Evolutionary conservation across 2,888 invertebrate genomes (phyloP).

Genomic region (Drosophila crucigera): DNA sequence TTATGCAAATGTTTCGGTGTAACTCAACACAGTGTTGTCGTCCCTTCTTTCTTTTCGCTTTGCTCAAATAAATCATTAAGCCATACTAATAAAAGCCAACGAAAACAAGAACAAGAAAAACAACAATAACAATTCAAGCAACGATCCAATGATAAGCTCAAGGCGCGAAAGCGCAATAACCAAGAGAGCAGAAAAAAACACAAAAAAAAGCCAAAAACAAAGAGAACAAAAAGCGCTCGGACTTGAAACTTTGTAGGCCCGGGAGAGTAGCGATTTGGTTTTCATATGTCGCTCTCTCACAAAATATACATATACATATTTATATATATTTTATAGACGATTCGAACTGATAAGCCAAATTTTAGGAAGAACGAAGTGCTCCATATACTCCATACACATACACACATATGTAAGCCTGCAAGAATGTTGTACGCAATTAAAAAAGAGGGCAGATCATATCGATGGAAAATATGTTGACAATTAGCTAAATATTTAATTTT

Average conservation of each 20-base stretch:
- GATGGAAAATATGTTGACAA: background rate
- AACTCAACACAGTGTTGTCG: conserved; percentile 15
- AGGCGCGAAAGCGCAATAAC: conserved; percentile 32
- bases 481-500: background rate
- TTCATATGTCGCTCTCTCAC: conserved; percentile 9
- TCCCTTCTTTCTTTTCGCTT: conserved; percentile 2
- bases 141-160: conserved; percentile 42
- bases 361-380: conserved; percentile 6
- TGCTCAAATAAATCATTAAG: conserved; percentile 29
- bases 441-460: conserved; percentile 1
- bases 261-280: conserved; percentile 19
- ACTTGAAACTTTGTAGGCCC: background rate
- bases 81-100: conserved; percentile 2
- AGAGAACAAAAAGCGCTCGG: conserved; percentile 14
- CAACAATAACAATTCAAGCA: conserved; percentile 3
- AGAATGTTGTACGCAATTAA: background rate
- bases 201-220: background rate
- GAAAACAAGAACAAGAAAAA: conserved; percentile 4
- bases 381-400: conserved; percentile 1
- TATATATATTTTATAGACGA: conserved; percentile 18
- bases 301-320: background rate
- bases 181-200: conserved; percentile 27
- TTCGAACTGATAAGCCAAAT: conserved; percentile 51
- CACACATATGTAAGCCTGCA: background rate
- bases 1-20: conserved; percentile 27